These are phyloP conservation scores for Rotaria socialis DNA, from an alignment of 2,888 invertebrate species.

Conservation along the genomic window DNA sequence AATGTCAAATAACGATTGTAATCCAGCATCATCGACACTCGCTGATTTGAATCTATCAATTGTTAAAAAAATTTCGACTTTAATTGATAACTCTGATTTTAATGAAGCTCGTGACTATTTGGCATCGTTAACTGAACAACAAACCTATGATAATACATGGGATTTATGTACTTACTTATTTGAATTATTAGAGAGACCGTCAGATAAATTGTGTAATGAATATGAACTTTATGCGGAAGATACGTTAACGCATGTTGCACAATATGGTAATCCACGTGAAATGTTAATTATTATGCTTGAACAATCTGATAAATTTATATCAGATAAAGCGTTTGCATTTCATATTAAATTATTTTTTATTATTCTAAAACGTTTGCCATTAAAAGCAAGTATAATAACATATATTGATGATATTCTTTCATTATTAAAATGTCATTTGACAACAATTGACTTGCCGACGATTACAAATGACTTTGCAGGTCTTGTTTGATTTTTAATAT, in stretches of 20 bases:
- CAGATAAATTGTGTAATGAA: slow-evolving; percentile 6
- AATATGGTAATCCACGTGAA: background rate
- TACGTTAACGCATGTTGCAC: background rate
- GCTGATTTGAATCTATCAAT: background rate
- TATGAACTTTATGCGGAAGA: background rate
- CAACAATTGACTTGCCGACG: background rate
- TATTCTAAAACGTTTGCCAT: background rate
- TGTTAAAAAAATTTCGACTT: background rate
- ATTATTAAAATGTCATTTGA: background rate
- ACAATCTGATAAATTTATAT: background rate
- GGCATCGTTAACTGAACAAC: background rate
- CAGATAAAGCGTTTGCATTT: background rate
- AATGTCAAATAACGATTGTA: background rate
- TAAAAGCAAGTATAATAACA: background rate
- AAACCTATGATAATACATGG: background rate
- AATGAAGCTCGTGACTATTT: background rate
- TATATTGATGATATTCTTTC: background rate
- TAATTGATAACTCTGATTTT: background rate
- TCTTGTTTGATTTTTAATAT: background rate
- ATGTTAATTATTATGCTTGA: slow-evolving; percentile 10
- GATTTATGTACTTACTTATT: background rate
- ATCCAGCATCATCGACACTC: background rate
- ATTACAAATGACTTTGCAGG: slow-evolving; percentile 4
- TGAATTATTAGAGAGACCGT: background rate
- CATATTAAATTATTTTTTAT: background rate